phyloP scores from a whole-genome alignment of 2,888 invertebrate genomes.

The Conus canariensis region DNA sequence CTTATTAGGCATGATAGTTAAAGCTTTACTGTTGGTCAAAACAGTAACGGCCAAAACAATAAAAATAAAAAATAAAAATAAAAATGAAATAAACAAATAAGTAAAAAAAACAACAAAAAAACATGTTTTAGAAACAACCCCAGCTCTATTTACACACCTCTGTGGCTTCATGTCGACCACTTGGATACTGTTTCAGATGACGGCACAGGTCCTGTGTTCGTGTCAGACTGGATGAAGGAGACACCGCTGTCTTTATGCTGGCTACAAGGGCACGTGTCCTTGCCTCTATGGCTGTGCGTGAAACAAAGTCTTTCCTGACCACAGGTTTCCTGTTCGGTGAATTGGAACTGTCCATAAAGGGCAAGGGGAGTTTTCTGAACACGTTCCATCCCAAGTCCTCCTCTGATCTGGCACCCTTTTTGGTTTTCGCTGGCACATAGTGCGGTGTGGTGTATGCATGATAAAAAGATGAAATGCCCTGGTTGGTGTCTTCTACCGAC shows the following conservation, averaged over 20 bases:
- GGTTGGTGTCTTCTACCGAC: constrained; percentile 53
- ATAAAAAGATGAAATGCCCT: constrained; percentile 56
- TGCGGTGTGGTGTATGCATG: constrained; percentile 43
- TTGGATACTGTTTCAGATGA: constrained; percentile 88
- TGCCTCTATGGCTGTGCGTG: constrained; percentile 58
- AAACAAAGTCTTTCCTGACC: constrained; percentile 59
- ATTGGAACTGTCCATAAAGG: constrained; percentile 35
- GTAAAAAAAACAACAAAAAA: neutral
- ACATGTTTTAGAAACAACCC: neutral
- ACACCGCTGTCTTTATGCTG: constrained; percentile 60
- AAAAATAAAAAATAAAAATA: no score
- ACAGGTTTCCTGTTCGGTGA: constrained; percentile 53
- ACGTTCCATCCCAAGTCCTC: constrained; percentile 33
- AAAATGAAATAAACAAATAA: neutral
- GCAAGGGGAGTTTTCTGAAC: constrained; percentile 31
- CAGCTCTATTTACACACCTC: constrained; percentile 78
- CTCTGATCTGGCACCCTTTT: constrained; percentile 25
- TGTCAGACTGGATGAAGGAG: constrained; percentile 81
- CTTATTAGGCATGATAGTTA: no score
- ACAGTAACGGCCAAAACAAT: no score
- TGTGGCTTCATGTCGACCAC: constrained; percentile 86
- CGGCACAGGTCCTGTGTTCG: constrained; percentile 86
- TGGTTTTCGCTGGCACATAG: neutral
- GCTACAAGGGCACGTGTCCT: constrained; percentile 66
- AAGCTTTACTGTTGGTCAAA: no score